Conservation (phyloP, 2,797 vertebrate species). For the Erpetoichthys calabaricus region DNA sequence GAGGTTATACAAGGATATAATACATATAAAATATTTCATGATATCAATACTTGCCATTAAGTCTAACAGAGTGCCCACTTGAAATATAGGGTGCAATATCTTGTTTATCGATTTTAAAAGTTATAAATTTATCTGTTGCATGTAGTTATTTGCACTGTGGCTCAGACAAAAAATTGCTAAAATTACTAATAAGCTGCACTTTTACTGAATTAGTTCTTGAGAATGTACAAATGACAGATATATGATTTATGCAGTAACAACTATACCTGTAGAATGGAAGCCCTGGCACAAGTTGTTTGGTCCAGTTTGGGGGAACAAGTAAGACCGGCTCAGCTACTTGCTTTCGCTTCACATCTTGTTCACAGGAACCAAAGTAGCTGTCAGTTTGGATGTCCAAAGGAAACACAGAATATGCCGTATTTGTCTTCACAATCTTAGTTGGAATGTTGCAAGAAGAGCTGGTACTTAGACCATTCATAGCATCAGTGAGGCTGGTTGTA, state of each 20-base stretch:
- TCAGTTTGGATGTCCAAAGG: constrained; percentile 65
- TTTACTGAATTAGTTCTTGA: background rate
- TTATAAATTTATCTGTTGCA: too few species aligned
- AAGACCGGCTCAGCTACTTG: constrained; percentile 64
- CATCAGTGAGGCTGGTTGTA: constrained; percentile 53
- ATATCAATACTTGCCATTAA: too few species aligned
- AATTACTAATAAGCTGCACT: too few species aligned
- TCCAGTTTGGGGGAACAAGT: constrained; percentile 78
- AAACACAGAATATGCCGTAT: constrained; percentile 59
- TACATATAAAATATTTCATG: too few species aligned
- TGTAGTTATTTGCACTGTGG: too few species aligned
- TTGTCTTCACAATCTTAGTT: constrained; percentile 80
- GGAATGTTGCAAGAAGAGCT: constrained; percentile 66
- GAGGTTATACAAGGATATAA: too few species aligned
- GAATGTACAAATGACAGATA: background rate
- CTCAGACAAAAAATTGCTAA: too few species aligned
- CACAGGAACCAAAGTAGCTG: constrained; percentile 67
- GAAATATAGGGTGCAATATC: too few species aligned
- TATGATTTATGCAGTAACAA: fast-evolving
- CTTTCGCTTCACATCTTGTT: constrained; percentile 76
- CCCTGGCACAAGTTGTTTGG: constrained; percentile 76
- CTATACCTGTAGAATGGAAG: constrained; percentile 79
- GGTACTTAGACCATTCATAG: constrained; percentile 58
- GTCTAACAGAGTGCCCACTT: too few species aligned
- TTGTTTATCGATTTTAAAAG: too few species aligned